A percentile compares a stretch with the other conserved stretches of the same genome.
These are phyloP conservation scores for Dicranocentrus wangi DNA, from an alignment of 2,888 invertebrate species.

Conservation along the genomic window DNA sequence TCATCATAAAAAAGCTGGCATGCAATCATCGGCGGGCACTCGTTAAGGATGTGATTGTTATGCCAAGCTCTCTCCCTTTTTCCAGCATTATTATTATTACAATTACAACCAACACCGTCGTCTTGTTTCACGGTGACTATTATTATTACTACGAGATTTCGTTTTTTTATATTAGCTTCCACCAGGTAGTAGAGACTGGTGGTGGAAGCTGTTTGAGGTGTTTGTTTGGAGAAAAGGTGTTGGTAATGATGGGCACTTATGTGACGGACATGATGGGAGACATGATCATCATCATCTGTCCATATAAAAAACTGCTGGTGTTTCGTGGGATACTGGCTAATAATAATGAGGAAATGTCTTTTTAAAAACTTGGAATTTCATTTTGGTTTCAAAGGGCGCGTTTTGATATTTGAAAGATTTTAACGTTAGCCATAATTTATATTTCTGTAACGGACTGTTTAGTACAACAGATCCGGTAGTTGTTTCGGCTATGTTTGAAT, in stretches of 20 bases:
- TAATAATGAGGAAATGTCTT: too few relatives aligned
- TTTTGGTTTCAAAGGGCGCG: too few relatives aligned
- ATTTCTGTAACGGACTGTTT: too few relatives aligned
- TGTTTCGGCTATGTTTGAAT: too few relatives aligned
- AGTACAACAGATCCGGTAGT: too few relatives aligned
- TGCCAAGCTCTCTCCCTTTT: conserved; percentile 57
- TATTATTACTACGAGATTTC: too few relatives aligned
- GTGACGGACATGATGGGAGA: background rate
- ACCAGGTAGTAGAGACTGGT: background rate
- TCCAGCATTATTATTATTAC: conserved; percentile 57
- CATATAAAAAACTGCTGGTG: too few relatives aligned
- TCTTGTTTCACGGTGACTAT: conserved; percentile 47
- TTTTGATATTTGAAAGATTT: too few relatives aligned
- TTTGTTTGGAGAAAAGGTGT: background rate
- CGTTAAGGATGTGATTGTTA: conserved; percentile 60
- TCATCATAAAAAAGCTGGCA: conserved; percentile 41
- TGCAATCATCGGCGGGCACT: conserved; percentile 44
- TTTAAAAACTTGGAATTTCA: too few relatives aligned
- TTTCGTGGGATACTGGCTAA: too few relatives aligned
- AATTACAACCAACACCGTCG: conserved; percentile 59
- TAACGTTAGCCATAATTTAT: too few relatives aligned
- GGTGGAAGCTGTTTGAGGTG: too few relatives aligned
- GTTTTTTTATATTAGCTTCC: conserved; percentile 51
- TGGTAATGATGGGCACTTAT: background rate
- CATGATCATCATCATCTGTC: conserved; percentile 7